Base-by-base conservation (phyloP, 2,113 vertebrate species). In the Megaceryle torquata region DNA sequence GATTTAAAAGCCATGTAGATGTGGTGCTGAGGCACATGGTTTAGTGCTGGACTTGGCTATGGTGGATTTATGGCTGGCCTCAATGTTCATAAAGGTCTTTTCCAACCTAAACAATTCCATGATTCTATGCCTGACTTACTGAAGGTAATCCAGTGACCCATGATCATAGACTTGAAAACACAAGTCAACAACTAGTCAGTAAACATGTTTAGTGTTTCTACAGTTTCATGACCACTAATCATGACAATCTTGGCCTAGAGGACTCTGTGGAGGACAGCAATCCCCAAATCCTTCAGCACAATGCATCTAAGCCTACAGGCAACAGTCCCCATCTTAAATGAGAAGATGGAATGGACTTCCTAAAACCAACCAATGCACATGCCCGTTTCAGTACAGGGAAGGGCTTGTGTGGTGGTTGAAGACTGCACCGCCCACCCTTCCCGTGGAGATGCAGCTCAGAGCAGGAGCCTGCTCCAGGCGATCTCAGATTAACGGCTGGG, bases 351-450 rank as follows among this genome's bases (percentile, higher is more conserved):
- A 79, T 1, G 56, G 57, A 17, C 24, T 48, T 61, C 33, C 25
- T 68, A 74, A 74, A 76, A 31, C 10, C 3, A 0, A 54, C 11
- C 6, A 41, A 13, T 0, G 0, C 0, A 7, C 63, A 24, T 13
- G 35, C 15, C 19, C 1, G 0, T 24, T 88, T 68, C 48, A 81
- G 22, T 1, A 1, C 18, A 59, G 35, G 37, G 13, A 84, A 77
- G 11, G 13, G 15, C 54, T 82, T 72, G 7, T 50, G 15, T 11
- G 31, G 39, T 78, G 19, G 4, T 3, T 57, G 71, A 44, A 44
- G 56, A 25, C 33, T 18, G 24, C 17, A 64, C 11, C 50, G 43
- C 33, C 37, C 41, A 77, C 18, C 7, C 21, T 37, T 43, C 16
- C 33, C 2, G 1, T 5, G 25, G 21, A 64, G n/a, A 17, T 17